Base-by-base conservation (phyloP, 2,888 invertebrate genomes). In the Torymus auratus region DNA sequence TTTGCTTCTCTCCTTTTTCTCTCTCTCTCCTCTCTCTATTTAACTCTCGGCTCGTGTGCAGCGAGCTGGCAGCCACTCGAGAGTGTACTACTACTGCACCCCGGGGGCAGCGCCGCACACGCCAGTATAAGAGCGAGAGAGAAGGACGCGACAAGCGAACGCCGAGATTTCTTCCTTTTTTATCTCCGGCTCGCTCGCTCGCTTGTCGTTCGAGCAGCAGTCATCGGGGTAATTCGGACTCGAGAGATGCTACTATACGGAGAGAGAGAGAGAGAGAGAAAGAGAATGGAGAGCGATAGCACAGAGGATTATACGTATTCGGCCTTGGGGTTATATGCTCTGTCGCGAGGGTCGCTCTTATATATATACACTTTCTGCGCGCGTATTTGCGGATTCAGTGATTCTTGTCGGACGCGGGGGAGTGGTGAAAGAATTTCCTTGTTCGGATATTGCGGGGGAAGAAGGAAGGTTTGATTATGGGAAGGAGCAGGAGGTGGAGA, bases 221-320 rank as follows among this genome's bases (percentile, higher is more conserved):
- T 70, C 60, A 70, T 60, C 20, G 17, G 60, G 13, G 50, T 50
- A 50, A 70, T 70, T 70, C 60, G 4, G 11, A 11, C 50, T 60
- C 15, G 41, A 13, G 41, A 13, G 15, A 60, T 50, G 17, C 28
- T 60, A 28, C 20, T 12, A 13, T 20, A 15, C 28, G 28, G 28
- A 2, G 7, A 7, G 7, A 7, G 7, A 28, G 3, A 7, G 28
- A 28, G 28, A 20, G 20, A 3, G 28, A 28, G 7, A 7, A 2
- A 7, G 7, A 28, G 3, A 7, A 4, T 2, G 28, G 7, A 7
- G 3, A 28, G 28, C 28, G 28, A 28, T 1, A 28, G 28, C 7
- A 28, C 28, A 28, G 28, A 28, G 28, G 28, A 28, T 28, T 28
- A 17, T 28, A 69, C 56, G 28, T 14, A 69, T 69, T 69, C 69